Evolutionary conservation across 2,888 invertebrate genomes (phyloP).

Genomic region (Heterodera filipjevi): DNA sequence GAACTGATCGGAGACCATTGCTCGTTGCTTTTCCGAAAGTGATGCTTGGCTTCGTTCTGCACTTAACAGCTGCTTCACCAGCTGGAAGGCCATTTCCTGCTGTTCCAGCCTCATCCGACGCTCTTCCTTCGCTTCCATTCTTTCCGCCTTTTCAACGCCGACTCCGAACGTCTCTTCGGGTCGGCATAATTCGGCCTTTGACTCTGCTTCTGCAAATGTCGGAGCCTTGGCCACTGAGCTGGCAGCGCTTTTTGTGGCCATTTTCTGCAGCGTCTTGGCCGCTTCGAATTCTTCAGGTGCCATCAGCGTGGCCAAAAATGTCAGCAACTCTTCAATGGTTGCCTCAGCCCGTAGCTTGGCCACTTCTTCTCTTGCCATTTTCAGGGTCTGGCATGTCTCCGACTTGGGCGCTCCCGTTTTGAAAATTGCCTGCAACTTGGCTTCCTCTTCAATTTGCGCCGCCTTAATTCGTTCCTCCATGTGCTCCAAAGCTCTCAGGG

Average conservation of each 20-base stretch:
- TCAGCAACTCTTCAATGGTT: conserved; percentile 7
- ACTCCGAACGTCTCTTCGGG: background rate
- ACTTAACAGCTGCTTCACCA: background rate
- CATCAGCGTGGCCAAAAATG: conserved; percentile 20
- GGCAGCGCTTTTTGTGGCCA: background rate
- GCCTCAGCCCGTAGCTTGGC: background rate
- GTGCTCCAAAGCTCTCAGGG: background rate
- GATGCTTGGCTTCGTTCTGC: background rate
- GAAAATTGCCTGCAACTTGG: background rate
- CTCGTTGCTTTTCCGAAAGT: background rate
- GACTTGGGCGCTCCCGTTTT: background rate
- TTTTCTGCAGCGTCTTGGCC: background rate
- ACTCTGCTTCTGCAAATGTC: background rate
- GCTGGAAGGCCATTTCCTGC: background rate
- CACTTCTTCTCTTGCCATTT: background rate
- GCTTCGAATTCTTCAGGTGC: conserved; percentile 20
- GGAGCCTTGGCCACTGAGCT: background rate
- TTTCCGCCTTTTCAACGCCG: background rate
- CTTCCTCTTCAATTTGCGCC: background rate
- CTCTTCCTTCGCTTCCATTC: background rate
- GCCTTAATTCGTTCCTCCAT: conserved; percentile 1
- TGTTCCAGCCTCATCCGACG: background rate
- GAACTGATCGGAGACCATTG: background rate
- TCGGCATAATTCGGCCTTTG: background rate
- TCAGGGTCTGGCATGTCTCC: background rate